Base-by-base conservation (phyloP, 2,113 vertebrate genomes). In the Clarias magur region DNA sequence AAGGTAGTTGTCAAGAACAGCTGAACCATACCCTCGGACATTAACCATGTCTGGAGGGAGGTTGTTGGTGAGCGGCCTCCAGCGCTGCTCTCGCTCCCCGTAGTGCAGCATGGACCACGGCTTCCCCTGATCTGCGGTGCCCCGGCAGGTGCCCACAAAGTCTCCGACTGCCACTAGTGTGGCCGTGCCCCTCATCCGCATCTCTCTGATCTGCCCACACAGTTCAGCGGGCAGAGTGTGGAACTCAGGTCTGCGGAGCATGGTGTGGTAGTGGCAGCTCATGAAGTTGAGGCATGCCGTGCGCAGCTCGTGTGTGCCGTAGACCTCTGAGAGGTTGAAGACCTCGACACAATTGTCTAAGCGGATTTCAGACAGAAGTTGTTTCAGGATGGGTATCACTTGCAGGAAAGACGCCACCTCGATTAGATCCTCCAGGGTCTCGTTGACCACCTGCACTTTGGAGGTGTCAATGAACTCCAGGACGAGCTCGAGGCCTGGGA, bases 371-470 rank as follows among this genome's bases (percentile, higher is more conserved):
- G 97, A 97, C 86, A 95, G 94, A 54, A 99, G 96, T 34, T 96
- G 94, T 85, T 96, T 96, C 79, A 98, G 94, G 88, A 99, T 96
- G 11, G 97, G 94, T 4, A 96, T 97, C 85, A 99, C 98, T 92
- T 99, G 98, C 53, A 99, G 87, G 92, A 97, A 99, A 79, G 96
- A 97, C 12, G 98, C 98, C 0, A 96, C 97, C 87, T 99, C 97
- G 75, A 99, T 96, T 91, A 99, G 93, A 82, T 97, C 97, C 83
- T 97, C 94, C 91, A 99, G 91, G 11, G 96, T 96, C 92, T 95
- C 95, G 81, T 94, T 94, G 19, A 88, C 94, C 8, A 95, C 90
- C 85, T 95, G 94, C 2, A 95, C 94, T 88, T 95, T 94, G 72
- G 94, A 95, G n/a, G 96, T 97, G 91, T 96, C 96, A 92, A 99